These are phyloP conservation scores for Rhinichthys osculus DNA, from an alignment of 2,797 vertebrate genomes.

Conservation along the genomic window DNA sequence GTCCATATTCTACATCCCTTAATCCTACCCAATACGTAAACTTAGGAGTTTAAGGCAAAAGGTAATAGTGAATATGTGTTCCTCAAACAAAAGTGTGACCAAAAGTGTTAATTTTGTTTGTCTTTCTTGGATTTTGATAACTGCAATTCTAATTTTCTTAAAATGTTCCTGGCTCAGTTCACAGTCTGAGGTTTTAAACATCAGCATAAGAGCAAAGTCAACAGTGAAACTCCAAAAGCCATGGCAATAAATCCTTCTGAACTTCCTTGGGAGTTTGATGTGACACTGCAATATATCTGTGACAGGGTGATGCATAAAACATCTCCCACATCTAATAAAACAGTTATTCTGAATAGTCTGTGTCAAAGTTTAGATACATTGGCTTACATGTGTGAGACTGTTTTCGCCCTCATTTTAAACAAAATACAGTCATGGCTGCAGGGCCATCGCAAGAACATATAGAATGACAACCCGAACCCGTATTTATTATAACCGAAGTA, in stretches of 20 bases:
- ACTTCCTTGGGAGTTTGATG: neutral
- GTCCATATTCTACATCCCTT: too few relatives aligned
- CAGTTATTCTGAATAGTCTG: constrained; percentile 2
- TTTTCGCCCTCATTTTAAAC: constrained; percentile 17
- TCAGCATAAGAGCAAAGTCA: neutral
- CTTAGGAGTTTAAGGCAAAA: too few relatives aligned
- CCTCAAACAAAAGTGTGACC: too few relatives aligned
- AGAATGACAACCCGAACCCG: neutral
- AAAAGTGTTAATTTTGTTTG: too few relatives aligned
- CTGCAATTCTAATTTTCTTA: neutral
- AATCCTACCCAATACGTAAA: too few relatives aligned
- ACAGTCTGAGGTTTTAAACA: neutral
- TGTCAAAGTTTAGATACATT: constrained; percentile 16
- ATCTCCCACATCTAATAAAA: constrained; percentile 29
- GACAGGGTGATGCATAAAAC: constrained; percentile 22
- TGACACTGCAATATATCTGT: constrained; percentile 9
- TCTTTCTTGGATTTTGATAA: neutral
- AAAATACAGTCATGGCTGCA: neutral
- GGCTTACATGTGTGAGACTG: neutral
- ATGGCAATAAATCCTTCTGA: constrained; percentile 20
- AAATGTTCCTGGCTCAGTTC: neutral
- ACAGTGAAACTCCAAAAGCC: neutral
- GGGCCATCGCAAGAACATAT: neutral
- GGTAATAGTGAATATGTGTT: too few relatives aligned
- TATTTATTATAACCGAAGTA: neutral